phyloP scores from a whole-genome alignment of 53 echinoderm and acorn worm genomes.

The Temnopleurus reevesii region DNA sequence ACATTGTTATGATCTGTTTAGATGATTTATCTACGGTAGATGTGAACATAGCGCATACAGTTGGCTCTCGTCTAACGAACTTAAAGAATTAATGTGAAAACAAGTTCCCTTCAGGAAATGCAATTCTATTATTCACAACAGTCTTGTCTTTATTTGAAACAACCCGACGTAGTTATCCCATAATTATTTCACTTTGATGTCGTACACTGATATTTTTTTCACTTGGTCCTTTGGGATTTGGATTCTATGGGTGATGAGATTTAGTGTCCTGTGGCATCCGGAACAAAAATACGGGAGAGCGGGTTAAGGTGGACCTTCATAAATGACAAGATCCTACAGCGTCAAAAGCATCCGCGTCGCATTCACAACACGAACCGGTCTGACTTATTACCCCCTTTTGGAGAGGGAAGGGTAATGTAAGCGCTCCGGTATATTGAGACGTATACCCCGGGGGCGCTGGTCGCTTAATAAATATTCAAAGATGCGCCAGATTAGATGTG shows the following conservation, averaged over 20 bases:
- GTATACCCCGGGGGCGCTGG: background rate
- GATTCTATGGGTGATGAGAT: too few species aligned
- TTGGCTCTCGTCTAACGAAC: too few species aligned
- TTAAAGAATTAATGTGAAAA: too few species aligned
- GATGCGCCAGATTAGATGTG: constrained; percentile 3
- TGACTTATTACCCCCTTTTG: constrained; percentile 31
- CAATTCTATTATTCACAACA: too few species aligned
- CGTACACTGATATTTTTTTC: too few species aligned
- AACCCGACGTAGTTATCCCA: too few species aligned
- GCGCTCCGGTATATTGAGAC: constrained; percentile 28
- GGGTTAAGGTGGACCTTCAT: background rate
- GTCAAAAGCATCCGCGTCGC: background rate
- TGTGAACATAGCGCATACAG: background rate
- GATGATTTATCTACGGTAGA: background rate
- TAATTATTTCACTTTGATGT: too few species aligned
- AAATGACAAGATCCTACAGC: background rate
- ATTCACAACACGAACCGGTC: constrained; percentile 18
- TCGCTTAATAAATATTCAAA: constrained; percentile 21
- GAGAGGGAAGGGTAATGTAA: constrained; percentile 29
- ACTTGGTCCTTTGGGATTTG: too few species aligned
- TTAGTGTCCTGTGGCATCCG: background rate
- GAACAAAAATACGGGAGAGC: background rate
- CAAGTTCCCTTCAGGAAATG: too few species aligned
- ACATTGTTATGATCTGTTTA: too few species aligned
- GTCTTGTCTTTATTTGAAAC: too few species aligned